These are phyloP conservation scores for Gallinago media DNA, from an alignment of 2,113 vertebrate species.

Conservation along the genomic window DNA sequence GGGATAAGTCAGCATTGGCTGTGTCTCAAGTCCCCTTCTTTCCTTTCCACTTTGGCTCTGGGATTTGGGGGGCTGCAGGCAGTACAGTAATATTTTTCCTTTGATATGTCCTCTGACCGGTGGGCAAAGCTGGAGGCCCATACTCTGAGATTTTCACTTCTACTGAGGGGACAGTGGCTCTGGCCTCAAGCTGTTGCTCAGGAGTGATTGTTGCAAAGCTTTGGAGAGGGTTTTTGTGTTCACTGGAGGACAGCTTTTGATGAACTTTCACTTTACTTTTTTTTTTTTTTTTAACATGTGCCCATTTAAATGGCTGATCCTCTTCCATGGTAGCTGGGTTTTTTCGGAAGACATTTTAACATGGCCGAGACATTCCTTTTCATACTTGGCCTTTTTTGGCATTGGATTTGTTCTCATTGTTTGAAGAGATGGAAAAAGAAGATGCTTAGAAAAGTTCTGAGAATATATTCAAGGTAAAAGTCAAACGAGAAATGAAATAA, in stretches of 20 bases:
- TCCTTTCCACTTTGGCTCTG: background rate
- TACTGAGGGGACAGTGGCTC: background rate
- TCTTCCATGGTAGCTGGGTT: background rate
- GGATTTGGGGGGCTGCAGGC: background rate
- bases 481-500: background rate
- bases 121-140: background rate
- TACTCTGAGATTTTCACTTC: background rate
- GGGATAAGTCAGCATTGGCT: background rate
- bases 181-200: background rate
- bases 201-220: background rate
- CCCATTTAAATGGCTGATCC: background rate
- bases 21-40: background rate
- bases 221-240: background rate
- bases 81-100: background rate
- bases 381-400: background rate
- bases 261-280: background rate
- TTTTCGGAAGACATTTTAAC: background rate
- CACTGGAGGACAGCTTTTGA: background rate
- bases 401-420: background rate
- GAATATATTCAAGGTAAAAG: background rate
- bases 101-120: background rate
- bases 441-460: background rate
- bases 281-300: background rate
- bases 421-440: background rate
- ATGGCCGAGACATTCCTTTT: background rate